Conservation (phyloP, 2,113 vertebrate genomes). For the Phocoena phocoena region DNA sequence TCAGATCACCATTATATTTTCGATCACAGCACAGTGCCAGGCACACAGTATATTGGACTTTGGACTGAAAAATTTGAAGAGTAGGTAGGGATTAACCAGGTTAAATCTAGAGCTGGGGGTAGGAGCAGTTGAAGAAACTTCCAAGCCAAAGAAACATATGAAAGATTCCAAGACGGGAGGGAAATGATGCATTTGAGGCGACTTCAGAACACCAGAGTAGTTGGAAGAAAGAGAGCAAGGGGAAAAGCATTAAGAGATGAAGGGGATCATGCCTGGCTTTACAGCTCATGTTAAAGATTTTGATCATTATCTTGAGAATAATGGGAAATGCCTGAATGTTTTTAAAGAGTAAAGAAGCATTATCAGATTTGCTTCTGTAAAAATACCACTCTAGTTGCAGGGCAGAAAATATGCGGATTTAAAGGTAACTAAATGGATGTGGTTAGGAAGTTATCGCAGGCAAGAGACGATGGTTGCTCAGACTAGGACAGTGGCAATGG, state of each 20-base stretch:
- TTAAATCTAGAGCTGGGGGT: neutral
- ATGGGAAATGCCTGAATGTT: neutral
- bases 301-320: constrained; percentile 31
- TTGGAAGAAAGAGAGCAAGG: neutral
- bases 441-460: neutral
- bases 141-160: neutral
- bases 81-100: neutral
- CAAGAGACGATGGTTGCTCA: neutral
- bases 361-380: constrained; percentile 41
- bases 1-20: neutral
- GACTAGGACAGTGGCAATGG: neutral
- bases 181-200: neutral
- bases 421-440: neutral
- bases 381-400: neutral
- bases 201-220: neutral
- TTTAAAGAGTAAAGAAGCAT: constrained; percentile 34
- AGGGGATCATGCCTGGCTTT: neutral
- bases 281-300: neutral
- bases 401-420: neutral
- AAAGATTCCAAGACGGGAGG: neutral
- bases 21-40: neutral
- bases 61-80: neutral
- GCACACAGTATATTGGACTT: neutral
- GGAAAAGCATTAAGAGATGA: neutral
- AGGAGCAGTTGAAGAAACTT: neutral